Evolutionary conservation across 2,797 vertebrate genomes (phyloP), one percentile per base, ranked within the genome.

Genomic region (Neosilurus hyrtlii): DNA sequence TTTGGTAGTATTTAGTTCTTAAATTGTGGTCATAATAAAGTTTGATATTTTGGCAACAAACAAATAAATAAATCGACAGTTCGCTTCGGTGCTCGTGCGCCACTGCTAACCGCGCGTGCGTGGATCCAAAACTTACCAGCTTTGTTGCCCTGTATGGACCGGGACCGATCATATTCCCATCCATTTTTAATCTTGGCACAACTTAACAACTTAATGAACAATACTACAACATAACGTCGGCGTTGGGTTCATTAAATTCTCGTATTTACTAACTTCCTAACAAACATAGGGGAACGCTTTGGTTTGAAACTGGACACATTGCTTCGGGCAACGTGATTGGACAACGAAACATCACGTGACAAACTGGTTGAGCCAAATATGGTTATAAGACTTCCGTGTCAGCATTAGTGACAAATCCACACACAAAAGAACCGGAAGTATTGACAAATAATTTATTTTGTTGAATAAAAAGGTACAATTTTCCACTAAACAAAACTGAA

Each of bases 111-210:
- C 16, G 20, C 4, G 24, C 24, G 63, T 3, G 70, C n/a, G n/a
- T 18, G 43, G 16, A 16, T 1, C n/a, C 1, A 3, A 26, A 78
- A 91, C 95, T 96, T 87, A 96, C 96, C 94, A 96, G 87, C 71
- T 91, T 95, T 7, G 96, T 96, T 15, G 96, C 96, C 65, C 96
- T 92, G 88, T 96, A 96, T 0, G 96, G 95, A 10, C 96, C 95
- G 0, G 96, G 95, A 0, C 95, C 95, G 26, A 96, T 94, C 6
- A 96, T 88, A 63, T 90, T 86, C 7, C 92, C 91, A 81, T 95
- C 94, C 95, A 96, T 95, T 78, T 57, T 65, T 30, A 49, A 54
- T 15, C 37, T 54, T 62, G 37, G 1, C 1, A 18, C 5, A 26
- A 49, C 20, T 12, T 30, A 73, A 20, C 10, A 22, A 15, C 8